Evolutionary conservation across 2,888 invertebrate species (phyloP), one percentile per base, ranked within the genome.

Genomic region (Pteria penguin): DNA sequence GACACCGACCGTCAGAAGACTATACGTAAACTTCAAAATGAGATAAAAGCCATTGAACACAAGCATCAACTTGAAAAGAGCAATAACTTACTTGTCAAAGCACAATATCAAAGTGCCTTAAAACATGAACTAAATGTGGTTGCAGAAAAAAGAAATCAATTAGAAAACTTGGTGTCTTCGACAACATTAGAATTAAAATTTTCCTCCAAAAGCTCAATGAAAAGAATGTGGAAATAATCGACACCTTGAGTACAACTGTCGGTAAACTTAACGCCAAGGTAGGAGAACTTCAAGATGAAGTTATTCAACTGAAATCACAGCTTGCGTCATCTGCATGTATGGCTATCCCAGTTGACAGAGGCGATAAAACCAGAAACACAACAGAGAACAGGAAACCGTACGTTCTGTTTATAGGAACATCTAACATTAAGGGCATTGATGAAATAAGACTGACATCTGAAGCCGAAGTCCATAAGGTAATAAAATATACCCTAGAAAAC

Each of bases 351-450:
- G n/a, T n/a, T 55, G 60, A 26, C 14, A 60, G 27, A 3, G 60
- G 22, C 4, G 26, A 60, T 60, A 22, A 22, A 60, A 22, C 60
- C 4, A 14, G 27, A 27, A 4, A 26, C 8, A 36, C 14, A 36
- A 5, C 45, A 36, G 45, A 36, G 45, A 36, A 36, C 45, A 36
- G 45, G 45, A 36, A 36, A 36, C 45, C 45, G 14, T 14, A 36
- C 5, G 14, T 69, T 29, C 54, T 69, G 4, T 2, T 69, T 2
- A 26, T 69, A 11, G 69, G 60, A 29, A 60, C 69, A 4, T 69
- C 69, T 22, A 69, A 69, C 24, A 22, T 69, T 2, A 32, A 36
- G 18, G 60, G 55, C 22, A 58, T 69, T 8, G 55, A 69, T 11
- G 69, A 57, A 18, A 27, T 27, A 29, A 69, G 32, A 33, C 58